phyloP scores from a whole-genome alignment of 1,140 invertebrate genomes.

The Hycleus phaleratus region DNA sequence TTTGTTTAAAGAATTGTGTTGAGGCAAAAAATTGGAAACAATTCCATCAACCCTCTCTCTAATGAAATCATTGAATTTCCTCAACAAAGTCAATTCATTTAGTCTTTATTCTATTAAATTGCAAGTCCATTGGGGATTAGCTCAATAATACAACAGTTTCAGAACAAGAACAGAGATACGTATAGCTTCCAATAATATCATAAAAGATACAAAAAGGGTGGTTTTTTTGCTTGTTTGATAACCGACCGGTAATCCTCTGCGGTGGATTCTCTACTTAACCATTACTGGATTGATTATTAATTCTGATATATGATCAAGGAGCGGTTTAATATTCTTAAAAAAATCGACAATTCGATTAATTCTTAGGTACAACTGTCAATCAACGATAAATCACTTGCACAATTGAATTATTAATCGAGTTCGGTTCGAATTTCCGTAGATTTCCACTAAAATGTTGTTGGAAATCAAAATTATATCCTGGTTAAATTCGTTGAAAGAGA shows the following conservation, averaged over 20 bases:
- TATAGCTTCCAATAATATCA: no score
- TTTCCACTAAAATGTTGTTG: not conserved
- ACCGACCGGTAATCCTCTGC: no score
- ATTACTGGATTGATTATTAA: no score
- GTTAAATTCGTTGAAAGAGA: no score
- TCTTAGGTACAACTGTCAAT: slow-evolving; percentile 3
- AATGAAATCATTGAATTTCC: slow-evolving; percentile 16
- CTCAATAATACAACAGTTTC: slow-evolving; percentile 11
- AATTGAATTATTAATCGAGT: slow-evolving; percentile 10
- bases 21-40: no score
- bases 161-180: not conserved
- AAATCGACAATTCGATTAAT: not conserved
- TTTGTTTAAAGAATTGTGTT: no score
- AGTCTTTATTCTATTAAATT: slow-evolving; percentile 22
- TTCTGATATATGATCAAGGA: no score
- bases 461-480: no score
- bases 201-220: no score
- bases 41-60: not conserved
- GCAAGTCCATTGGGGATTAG: slow-evolving; percentile 15
- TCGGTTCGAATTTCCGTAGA: slow-evolving; percentile 4
- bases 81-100: slow-evolving; percentile 19
- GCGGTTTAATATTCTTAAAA: no score
- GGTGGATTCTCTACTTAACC: no score
- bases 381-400: not conserved
- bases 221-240: no score